These are phyloP conservation scores for Drosophila sechellia DNA, from an alignment of 1,140 invertebrate genomes.

Conservation along the genomic window DNA sequence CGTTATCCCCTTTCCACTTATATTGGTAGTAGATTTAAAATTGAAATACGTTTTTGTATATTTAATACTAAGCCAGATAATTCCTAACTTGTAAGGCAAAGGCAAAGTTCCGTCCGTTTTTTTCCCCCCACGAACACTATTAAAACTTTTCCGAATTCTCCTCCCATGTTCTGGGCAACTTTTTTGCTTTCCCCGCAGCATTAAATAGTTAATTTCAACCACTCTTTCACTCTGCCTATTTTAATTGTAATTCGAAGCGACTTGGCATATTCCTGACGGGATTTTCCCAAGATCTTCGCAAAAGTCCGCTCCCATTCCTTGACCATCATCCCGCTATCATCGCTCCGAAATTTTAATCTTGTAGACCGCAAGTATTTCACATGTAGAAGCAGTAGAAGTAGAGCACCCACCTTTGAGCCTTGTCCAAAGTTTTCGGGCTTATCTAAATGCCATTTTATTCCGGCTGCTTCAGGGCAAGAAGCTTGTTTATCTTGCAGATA, in stretches of 20 bases:
- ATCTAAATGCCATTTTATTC: constrained; percentile 76
- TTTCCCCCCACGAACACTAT: too few species aligned
- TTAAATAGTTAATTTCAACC: constrained; percentile 1
- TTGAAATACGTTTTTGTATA: too few species aligned
- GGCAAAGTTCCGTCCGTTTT: too few species aligned
- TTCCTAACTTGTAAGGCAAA: background rate
- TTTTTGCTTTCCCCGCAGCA: background rate
- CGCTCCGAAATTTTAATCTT: constrained; percentile 25
- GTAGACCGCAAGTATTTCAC: constrained; percentile 30
- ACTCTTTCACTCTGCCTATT: background rate
- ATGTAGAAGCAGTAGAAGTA: background rate
- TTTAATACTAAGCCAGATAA: too few species aligned
- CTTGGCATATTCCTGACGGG: background rate
- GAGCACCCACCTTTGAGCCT: background rate
- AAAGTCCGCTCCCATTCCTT: background rate
- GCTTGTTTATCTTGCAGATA: constrained; percentile 45
- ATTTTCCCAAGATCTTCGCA: constrained; percentile 1
- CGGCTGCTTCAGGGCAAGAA: too few species aligned
- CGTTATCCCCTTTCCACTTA: background rate
- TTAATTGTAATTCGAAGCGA: constrained; percentile 10
- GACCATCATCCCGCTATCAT: constrained; percentile 8
- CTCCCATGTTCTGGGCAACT: background rate
- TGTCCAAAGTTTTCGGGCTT: constrained; percentile 55
- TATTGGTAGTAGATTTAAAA: too few species aligned
- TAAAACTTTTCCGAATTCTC: background rate